Percentiles rank a stretch among this genome's conserved stretches.
These are phyloP conservation scores for Venustoraphidia nigricollis DNA, from an alignment of 2,888 invertebrate genomes.

Conservation along the genomic window DNA sequence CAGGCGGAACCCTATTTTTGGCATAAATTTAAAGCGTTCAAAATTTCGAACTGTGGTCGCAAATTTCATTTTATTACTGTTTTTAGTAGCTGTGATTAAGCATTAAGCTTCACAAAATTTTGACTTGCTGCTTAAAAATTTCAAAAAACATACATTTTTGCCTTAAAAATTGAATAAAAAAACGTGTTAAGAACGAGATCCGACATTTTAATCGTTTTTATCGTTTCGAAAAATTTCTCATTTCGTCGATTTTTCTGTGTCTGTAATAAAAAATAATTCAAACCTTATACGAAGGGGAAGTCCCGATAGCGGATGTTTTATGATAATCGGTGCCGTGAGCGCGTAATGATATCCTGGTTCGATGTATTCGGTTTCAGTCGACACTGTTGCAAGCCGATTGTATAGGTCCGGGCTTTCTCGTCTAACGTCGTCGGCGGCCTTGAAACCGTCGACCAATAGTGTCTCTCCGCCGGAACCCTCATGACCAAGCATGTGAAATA, in stretches of 20 bases:
- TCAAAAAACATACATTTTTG: no score
- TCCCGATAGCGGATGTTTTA: constrained; percentile 33
- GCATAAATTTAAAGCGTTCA: no score
- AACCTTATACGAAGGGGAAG: constrained; percentile 46
- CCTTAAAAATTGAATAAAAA: no score
- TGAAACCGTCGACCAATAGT: constrained; percentile 58
- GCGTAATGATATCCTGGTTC: constrained; percentile 44
- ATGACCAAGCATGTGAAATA: constrained; percentile 41
- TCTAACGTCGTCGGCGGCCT: constrained; percentile 41
- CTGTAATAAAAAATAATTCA: neutral
- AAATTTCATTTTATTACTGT: no score
- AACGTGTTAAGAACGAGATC: no score
- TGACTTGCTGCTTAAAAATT: no score
- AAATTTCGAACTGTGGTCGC: no score
- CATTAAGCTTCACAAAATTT: no score
- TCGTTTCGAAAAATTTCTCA: neutral
- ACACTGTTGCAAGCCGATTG: constrained; percentile 36
- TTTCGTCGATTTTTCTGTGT: neutral
- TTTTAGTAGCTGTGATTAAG: no score
- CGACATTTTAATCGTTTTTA: no score
- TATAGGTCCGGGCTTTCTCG: constrained; percentile 37
- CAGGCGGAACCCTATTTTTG: no score
- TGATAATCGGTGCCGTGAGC: constrained; percentile 41
- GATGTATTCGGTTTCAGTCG: constrained; percentile 46
- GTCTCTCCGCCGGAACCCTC: constrained; percentile 56